phyloP scores from a whole-genome alignment of 2,797 vertebrate species.

The Hyperoplus lanceolatus region DNA sequence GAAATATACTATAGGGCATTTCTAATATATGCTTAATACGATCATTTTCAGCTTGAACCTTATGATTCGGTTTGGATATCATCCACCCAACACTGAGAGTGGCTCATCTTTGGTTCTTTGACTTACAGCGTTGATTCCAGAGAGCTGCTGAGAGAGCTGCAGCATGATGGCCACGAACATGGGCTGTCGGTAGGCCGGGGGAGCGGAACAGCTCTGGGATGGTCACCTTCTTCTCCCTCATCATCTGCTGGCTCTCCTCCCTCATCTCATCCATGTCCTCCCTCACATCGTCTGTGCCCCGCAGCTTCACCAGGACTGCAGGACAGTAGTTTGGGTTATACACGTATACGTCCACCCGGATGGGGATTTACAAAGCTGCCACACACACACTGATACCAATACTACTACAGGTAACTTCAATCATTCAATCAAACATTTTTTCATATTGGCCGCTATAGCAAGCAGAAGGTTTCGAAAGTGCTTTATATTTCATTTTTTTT shows the following conservation, averaged over 20 bases:
- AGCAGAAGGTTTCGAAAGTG: too few species aligned
- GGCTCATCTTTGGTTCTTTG: background rate
- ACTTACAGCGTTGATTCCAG: conserved; percentile 96
- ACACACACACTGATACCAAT: background rate
- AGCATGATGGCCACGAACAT: conserved; percentile 92
- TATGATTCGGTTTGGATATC: background rate
- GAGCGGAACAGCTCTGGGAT: conserved; percentile 94
- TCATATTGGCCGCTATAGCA: too few species aligned
- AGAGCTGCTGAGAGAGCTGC: conserved; percentile 97
- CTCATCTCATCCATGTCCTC: conserved; percentile 97
- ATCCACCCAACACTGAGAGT: background rate
- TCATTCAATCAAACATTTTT: too few species aligned
- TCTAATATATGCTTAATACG: background rate
- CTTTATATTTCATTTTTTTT: too few species aligned
- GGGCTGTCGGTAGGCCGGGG: conserved; percentile 90
- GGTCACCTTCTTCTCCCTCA: conserved; percentile 95
- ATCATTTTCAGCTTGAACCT: background rate
- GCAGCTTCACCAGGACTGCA: conserved; percentile 93
- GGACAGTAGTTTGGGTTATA: background rate
- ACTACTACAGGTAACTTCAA: too few species aligned
- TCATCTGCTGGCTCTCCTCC: conserved; percentile 96
- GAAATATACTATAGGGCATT: background rate
- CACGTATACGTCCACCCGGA: background rate
- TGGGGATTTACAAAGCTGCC: background rate
- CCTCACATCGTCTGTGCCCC: conserved; percentile 90